Conservation (phyloP, 2,797 vertebrate genomes). For the Echiichthys vipera region DNA sequence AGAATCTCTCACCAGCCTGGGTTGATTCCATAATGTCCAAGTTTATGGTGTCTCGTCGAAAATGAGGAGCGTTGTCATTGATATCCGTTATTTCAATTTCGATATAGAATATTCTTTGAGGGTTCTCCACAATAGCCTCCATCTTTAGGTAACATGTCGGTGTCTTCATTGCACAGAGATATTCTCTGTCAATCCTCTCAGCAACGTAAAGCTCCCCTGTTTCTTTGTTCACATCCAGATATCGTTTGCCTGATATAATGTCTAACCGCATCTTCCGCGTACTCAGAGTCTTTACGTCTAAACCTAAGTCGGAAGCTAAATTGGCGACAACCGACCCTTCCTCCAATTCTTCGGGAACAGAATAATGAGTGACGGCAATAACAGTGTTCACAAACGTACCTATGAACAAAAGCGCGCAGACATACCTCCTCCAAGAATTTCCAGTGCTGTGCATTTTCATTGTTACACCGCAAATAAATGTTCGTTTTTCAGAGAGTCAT, state of each 20-base stretch:
- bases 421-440: slow-evolving; percentile 11
- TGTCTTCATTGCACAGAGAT: slow-evolving; percentile 22
- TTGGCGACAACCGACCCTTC: slow-evolving; percentile 1
- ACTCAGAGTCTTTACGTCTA: slow-evolving; percentile 51
- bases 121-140: slow-evolving; percentile 67
- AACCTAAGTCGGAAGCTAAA: neutral
- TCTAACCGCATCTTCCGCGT: slow-evolving; percentile 67
- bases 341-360: neutral
- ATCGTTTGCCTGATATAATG: slow-evolving; percentile 59
- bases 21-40: slow-evolving; percentile 76
- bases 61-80: slow-evolving; percentile 69
- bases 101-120: slow-evolving; percentile 61
- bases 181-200: slow-evolving; percentile 81
- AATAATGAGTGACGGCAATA: neutral
- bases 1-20: slow-evolving; percentile 67
- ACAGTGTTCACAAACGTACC: neutral
- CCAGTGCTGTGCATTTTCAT: slow-evolving; percentile 37
- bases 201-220: slow-evolving; percentile 64
- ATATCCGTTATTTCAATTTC: slow-evolving; percentile 65
- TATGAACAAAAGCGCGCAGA: neutral
- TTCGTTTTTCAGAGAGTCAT: neutral
- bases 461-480: neutral
- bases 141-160: slow-evolving; percentile 64
- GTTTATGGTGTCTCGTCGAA: slow-evolving; percentile 47
- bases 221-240: slow-evolving; percentile 68